A percentile compares a stretch with the other conserved stretches of the same genome.
Conservation (phyloP, 1,140 invertebrate genomes). For the Mylabris phalerata region DNA sequence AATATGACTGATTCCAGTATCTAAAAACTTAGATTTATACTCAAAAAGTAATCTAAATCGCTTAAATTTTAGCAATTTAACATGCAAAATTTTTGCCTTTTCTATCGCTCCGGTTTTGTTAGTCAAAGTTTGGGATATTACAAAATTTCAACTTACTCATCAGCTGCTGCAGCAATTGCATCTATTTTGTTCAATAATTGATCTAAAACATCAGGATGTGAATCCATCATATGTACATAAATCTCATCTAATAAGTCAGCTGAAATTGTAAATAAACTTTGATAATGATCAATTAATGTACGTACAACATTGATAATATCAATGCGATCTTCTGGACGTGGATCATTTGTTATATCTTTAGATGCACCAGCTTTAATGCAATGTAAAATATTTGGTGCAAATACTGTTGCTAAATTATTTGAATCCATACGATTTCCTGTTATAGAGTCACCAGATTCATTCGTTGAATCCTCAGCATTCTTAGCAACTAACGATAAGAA, state of each 20-base stretch:
- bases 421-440: constrained; percentile 91
- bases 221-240: constrained; percentile 77
- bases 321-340: constrained; percentile 66
- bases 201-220: constrained; percentile 71
- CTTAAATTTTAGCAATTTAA: too few relatives aligned
- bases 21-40: too few relatives aligned
- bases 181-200: constrained; percentile 50
- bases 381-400: constrained; percentile 89
- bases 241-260: constrained; percentile 77
- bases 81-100: too few relatives aligned
- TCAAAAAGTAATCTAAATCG: too few relatives aligned
- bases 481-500: constrained; percentile 75
- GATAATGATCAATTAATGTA: constrained; percentile 71
- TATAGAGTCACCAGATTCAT: constrained; percentile 52
- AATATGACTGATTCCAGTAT: too few relatives aligned
- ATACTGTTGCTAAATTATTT: constrained; percentile 83
- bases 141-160: constrained; percentile 46
- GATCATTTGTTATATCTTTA: constrained; percentile 53
- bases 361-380: constrained; percentile 57
- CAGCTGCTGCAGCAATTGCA: constrained; percentile 38
- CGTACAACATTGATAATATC: constrained; percentile 86
- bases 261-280: constrained; percentile 68
- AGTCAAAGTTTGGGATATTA: neutral
- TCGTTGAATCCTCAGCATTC: constrained; percentile 60
- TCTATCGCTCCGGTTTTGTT: too few relatives aligned